Percentiles rank a stretch among this genome's conserved stretches.
These are phyloP conservation scores for Sycophila sp. DNA, from an alignment of 1,140 invertebrate species.

Conservation along the genomic window DNA sequence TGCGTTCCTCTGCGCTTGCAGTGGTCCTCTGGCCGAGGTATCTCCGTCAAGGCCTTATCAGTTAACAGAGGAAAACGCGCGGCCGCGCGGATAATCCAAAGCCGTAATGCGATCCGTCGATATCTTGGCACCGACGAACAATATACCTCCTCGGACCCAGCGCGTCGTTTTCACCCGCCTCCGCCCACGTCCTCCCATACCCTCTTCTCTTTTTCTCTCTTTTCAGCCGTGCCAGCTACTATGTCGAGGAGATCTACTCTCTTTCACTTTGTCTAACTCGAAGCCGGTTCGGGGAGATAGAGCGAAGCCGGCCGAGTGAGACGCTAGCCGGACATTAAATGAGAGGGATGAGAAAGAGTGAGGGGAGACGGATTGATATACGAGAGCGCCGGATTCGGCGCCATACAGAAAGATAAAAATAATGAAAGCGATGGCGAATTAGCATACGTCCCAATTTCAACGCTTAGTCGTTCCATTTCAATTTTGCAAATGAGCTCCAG, in stretches of 20 bases:
- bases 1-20: neutral
- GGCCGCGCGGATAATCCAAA: slow-evolving; percentile 28
- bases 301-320: neutral
- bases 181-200: neutral
- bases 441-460: no score
- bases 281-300: neutral
- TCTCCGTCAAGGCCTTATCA: slow-evolving; percentile 29
- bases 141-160: slow-evolving; percentile 23
- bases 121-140: slow-evolving; percentile 31
- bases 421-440: slow-evolving; percentile 1
- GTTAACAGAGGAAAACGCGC: neutral
- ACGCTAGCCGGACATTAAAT: neutral
- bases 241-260: neutral
- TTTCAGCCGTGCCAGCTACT: neutral
- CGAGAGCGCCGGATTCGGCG: no score
- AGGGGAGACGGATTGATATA: neutral
- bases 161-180: no score
- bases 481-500: no score
- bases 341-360: slow-evolving; percentile 1
- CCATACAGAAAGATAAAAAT: neutral
- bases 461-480: no score
- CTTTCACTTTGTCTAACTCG: slow-evolving; percentile 20
- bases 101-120: slow-evolving; percentile 36
- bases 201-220: neutral
- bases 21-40: slow-evolving; percentile 5